Conservation (phyloP, 2,113 vertebrate species). For the Entelurus aequoreus region DNA sequence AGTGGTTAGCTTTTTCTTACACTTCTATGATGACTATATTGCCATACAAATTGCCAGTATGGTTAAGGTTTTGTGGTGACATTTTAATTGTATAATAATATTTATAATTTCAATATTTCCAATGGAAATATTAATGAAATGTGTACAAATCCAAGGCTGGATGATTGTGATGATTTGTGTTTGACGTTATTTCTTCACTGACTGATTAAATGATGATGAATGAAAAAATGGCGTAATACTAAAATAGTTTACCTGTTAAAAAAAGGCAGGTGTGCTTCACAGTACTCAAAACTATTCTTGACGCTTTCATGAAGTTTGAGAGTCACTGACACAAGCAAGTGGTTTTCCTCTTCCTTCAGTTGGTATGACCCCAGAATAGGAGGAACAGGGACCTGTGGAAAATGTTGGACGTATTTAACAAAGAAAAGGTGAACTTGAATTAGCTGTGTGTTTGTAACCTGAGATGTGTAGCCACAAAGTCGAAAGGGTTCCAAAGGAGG, state of each 20-base stretch:
- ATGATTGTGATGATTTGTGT: too few relatives aligned
- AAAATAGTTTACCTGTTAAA: slow-evolving; percentile 81
- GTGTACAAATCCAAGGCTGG: too few relatives aligned
- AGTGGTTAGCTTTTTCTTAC: too few relatives aligned
- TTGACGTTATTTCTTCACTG: too few relatives aligned
- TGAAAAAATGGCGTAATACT: background rate
- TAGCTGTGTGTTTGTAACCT: slow-evolving; percentile 67
- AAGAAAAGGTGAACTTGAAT: background rate
- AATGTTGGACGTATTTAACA: background rate
- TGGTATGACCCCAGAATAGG: slow-evolving; percentile 89
- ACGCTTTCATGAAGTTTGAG: slow-evolving; percentile 93
- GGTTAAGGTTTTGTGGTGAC: too few relatives aligned
- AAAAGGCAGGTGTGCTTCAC: slow-evolving; percentile 86
- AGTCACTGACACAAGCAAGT: slow-evolving; percentile 75
- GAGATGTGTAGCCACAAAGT: slow-evolving; percentile 89
- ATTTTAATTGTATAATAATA: too few relatives aligned
- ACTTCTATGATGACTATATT: too few relatives aligned
- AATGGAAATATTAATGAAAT: too few relatives aligned
- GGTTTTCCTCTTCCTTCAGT: slow-evolving; percentile 76
- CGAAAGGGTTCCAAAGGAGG: slow-evolving; percentile 86
- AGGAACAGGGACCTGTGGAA: slow-evolving; percentile 83
- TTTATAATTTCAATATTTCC: too few relatives aligned
- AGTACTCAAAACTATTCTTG: slow-evolving; percentile 89
- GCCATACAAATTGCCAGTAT: too few relatives aligned
- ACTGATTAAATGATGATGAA: background rate